Evolutionary conservation across 1,140 invertebrate genomes (phyloP), one percentile per base, ranked within the genome.

Genomic region (Sipha flava): DNA sequence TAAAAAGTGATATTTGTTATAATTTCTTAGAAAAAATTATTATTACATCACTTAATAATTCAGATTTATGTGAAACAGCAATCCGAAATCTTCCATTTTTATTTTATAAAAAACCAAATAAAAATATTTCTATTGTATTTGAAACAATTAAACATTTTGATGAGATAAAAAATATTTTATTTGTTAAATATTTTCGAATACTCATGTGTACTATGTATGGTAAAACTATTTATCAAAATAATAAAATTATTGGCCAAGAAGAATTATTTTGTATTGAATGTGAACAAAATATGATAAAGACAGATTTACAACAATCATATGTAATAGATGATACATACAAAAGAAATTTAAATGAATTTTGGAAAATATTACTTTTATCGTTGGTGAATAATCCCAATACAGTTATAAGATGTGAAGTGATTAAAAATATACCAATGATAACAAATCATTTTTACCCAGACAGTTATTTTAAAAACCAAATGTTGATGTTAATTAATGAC

Each of bases 251-350:
- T 59, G 21, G 31, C 2, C 49, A 57, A 40, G 52, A 77, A 43
- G 73, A 77, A 57, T 59, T 77, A 59, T 77, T 40, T 45, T 77
- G 73, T 77, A 10, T 77, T 26, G 73, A 77, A 26, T 77, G 73
- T 43, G 73, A 77, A 43, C 4, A 1, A 7, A 57, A 29, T 37
- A 77, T 59, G 59, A 18, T 59, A 12, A 57, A 43, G 6, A 4
- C 1, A 43, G 31, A 23, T 23, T 14, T 6, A n/a, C 14, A n/a
- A n/a, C n/a, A 57, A 59, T n/a, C 21, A 45, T 23, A n/a, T 59
- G 23, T 16, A 77, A 23, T 23, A n/a, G 23, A 57, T 18, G 9
- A 57, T 40, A 57, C 14, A 23, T 59, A 16, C 26, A 29, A 26
- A n/a, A 77, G 43, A 26, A 43, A 2, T 10, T 77, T 77, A 54